A percentile compares a stretch with the other conserved stretches of the same genome.
Conservation (phyloP, 2,888 invertebrate species). For the Clanis bilineata region DNA sequence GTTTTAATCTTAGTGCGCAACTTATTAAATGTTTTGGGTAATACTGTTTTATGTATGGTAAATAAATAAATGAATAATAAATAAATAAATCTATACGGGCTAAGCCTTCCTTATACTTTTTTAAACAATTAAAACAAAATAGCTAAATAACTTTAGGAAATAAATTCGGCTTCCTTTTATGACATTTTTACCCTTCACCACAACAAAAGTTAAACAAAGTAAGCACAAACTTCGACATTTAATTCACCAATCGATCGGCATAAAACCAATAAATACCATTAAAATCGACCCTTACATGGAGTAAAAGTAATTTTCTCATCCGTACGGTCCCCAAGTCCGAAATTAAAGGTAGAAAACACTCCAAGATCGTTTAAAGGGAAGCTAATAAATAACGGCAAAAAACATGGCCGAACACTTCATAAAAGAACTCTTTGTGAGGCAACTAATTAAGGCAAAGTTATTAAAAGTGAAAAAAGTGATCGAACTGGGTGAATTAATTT, state of each 20-base stretch:
- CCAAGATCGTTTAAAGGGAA: conserved; percentile 14
- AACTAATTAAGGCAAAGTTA: conserved; percentile 47
- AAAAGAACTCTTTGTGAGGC: conserved; percentile 40
- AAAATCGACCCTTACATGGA: conserved; percentile 1
- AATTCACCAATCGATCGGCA: neutral
- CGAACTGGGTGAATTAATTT: conserved; percentile 65
- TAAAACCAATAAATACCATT: neutral
- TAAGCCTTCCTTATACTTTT: no score
- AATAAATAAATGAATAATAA: no score
- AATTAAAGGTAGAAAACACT: conserved; percentile 44
- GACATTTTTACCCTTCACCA: no score
- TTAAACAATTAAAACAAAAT: no score
- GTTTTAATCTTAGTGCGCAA: no score
- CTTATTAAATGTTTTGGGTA: no score
- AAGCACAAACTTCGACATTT: neutral
- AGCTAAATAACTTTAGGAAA: no score
- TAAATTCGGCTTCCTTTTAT: no score
- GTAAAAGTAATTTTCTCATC: conserved; percentile 1
- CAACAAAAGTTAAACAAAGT: neutral
- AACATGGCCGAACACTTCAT: conserved; percentile 29
- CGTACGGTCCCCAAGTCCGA: conserved; percentile 15
- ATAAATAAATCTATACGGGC: no score
- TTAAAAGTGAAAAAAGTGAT: conserved; percentile 38
- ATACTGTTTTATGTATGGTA: no score
- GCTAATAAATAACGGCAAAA: conserved; percentile 19